phyloP scores from a whole-genome alignment of 35 echinoderm and acorn worm genomes.

The Amphiura filiformis region DNA sequence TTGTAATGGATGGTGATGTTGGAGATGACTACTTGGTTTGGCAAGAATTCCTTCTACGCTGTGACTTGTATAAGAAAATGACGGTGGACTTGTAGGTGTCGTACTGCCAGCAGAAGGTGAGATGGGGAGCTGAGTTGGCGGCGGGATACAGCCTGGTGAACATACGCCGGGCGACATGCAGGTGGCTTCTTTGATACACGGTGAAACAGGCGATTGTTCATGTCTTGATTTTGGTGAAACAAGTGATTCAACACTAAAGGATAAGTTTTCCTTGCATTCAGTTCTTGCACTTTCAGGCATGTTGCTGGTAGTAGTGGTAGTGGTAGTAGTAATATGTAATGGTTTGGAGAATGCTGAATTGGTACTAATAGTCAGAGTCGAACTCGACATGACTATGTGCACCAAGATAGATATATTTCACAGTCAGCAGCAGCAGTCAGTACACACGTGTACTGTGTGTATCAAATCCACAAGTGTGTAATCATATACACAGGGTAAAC shows the following conservation, averaged over 20 bases:
- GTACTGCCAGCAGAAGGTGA: slow-evolving; percentile 17
- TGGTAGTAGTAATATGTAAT: slow-evolving; percentile 27
- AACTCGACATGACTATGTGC: slow-evolving; percentile 25
- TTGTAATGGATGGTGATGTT: background rate
- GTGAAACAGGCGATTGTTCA: slow-evolving; percentile 22
- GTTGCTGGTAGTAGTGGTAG: slow-evolving; percentile 20
- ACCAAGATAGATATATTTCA: background rate
- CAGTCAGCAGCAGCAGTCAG: no score
- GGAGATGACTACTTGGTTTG: background rate
- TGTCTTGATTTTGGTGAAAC: slow-evolving; percentile 2
- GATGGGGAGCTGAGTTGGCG: background rate
- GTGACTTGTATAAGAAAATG: slow-evolving; percentile 43
- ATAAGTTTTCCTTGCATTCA: slow-evolving; percentile 29
- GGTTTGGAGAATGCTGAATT: slow-evolving; percentile 58
- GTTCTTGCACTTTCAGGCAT: slow-evolving; percentile 23
- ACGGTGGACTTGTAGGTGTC: background rate
- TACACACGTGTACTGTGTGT: background rate
- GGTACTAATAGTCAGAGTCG: slow-evolving; percentile 50
- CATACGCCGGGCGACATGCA: background rate
- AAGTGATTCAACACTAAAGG: slow-evolving; percentile 56
- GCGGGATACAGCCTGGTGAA: slow-evolving; percentile 16
- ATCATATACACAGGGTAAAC: background rate
- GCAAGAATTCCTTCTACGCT: slow-evolving; percentile 60
- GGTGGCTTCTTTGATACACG: slow-evolving; percentile 11
- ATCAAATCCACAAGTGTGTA: background rate